These are phyloP conservation scores for Zele albiditarsus DNA, from an alignment of 2,888 invertebrate species.

Conservation along the genomic window DNA sequence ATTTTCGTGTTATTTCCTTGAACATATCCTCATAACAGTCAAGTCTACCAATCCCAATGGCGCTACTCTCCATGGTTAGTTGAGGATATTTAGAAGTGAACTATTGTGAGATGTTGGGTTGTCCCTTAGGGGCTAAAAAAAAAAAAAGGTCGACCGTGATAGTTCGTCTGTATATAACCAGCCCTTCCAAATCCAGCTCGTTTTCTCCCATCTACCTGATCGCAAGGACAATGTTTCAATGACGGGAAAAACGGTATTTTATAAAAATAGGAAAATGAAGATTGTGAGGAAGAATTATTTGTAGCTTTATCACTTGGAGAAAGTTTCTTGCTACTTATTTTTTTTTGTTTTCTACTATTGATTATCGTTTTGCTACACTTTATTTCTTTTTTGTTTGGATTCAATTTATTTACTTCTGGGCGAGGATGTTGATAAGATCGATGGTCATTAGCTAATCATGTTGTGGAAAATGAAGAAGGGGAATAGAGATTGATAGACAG, in stretches of 20 bases:
- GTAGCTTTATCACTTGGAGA: too few relatives aligned
- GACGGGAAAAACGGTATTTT: neutral
- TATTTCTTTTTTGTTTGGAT: too few relatives aligned
- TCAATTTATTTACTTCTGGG: too few relatives aligned
- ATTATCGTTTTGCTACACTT: too few relatives aligned
- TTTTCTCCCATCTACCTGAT: slow-evolving; percentile 7
- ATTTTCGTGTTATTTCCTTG: slow-evolving; percentile 92
- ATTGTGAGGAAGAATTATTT: too few relatives aligned
- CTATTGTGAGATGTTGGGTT: neutral
- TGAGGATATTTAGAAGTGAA: neutral
- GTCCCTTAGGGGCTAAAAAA: neutral
- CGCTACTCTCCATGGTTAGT: slow-evolving; percentile 65
- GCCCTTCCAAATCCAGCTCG: neutral
- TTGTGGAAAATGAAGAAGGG: too few relatives aligned
- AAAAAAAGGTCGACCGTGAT: neutral
- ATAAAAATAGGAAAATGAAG: neutral
- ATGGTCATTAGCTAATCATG: too few relatives aligned
- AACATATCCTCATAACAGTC: slow-evolving; percentile 88
- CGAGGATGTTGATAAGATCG: too few relatives aligned
- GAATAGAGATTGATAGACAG: too few relatives aligned
- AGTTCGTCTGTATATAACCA: neutral
- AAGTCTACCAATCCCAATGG: slow-evolving; percentile 73
- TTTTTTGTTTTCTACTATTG: too few relatives aligned
- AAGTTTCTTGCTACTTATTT: too few relatives aligned
- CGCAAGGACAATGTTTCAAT: neutral